These are phyloP conservation scores for Podilymbus podiceps DNA, from an alignment of 2,113 vertebrate species.

Conservation along the genomic window DNA sequence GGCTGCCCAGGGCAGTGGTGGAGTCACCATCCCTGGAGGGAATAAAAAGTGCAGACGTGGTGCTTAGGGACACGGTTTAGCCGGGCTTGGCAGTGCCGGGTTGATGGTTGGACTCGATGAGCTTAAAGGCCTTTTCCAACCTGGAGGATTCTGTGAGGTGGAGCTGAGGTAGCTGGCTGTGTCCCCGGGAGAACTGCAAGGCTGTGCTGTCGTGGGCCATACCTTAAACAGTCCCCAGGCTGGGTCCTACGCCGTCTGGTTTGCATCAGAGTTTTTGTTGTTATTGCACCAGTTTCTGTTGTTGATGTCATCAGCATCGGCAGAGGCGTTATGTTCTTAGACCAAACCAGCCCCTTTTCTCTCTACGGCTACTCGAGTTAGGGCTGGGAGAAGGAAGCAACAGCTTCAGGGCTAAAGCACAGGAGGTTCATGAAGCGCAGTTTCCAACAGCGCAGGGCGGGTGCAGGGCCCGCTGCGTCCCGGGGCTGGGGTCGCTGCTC, in stretches of 20 bases:
- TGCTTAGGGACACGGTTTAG: too few relatives aligned
- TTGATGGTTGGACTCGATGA: too few relatives aligned
- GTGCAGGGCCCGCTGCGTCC: accelerated
- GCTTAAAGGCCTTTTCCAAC: too few relatives aligned
- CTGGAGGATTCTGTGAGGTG: neutral
- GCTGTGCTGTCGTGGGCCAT: neutral
- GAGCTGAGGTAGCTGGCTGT: accelerated
- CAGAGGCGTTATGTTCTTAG: neutral
- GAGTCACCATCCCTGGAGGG: too few relatives aligned
- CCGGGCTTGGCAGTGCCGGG: too few relatives aligned
- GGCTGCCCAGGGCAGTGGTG: too few relatives aligned
- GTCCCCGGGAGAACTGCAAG: accelerated
- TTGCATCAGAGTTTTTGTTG: too few relatives aligned
- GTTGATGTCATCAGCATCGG: accelerated
- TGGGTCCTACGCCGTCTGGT: neutral
- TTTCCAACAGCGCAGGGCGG: neutral
- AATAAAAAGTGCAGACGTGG: too few relatives aligned
- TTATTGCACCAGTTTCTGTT: too few relatives aligned
- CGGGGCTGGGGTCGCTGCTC: neutral
- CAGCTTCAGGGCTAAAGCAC: neutral
- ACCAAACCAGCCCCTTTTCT: neutral
- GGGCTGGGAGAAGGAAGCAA: neutral
- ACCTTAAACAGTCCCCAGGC: neutral
- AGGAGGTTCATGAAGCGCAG: neutral
- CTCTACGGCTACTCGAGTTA: neutral